Evolutionary conservation across 1,140 invertebrate species (phyloP).

Genomic region (Agrilus planipennis): DNA sequence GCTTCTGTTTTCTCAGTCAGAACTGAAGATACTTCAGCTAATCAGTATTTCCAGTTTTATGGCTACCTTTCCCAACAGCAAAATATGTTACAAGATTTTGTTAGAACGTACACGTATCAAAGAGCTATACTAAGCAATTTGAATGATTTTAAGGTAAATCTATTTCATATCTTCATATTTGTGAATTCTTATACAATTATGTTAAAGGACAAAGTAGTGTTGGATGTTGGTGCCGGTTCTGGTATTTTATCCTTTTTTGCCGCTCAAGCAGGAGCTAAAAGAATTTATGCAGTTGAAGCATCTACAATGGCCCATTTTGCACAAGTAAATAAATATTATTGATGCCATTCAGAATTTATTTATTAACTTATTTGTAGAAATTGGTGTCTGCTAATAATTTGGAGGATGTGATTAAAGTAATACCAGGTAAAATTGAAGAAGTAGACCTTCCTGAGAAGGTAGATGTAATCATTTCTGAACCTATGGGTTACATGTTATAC

Average conservation of each 20-base stretch:
- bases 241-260: constrained; percentile 99
- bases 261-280: constrained; percentile 90
- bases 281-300: constrained; percentile 97
- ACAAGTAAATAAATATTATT: constrained; percentile 49
- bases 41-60: constrained; percentile 98
- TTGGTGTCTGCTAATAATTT: constrained; percentile 86
- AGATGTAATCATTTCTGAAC: constrained; percentile 97
- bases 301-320: constrained; percentile 97
- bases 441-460: constrained; percentile 90
- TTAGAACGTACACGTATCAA: constrained; percentile 96
- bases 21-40: constrained; percentile 93
- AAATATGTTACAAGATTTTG: constrained; percentile 99
- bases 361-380: constrained; percentile 37
- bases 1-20: constrained; percentile 87
- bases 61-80: constrained; percentile 98
- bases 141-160: constrained; percentile 67
- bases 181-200: not conserved
- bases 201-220: constrained; percentile 67
- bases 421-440: constrained; percentile 98
- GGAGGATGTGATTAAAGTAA: constrained; percentile 75
- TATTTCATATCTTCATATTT: not conserved
- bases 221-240: constrained; percentile 95
- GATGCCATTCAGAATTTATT: too few species aligned
- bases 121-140: constrained; percentile 90
- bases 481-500: constrained; percentile 99